A percentile compares a stretch with the other conserved stretches of the same genome.
Conservation (phyloP, 2,113 vertebrate genomes). For the Pogonocichla stellata region DNA sequence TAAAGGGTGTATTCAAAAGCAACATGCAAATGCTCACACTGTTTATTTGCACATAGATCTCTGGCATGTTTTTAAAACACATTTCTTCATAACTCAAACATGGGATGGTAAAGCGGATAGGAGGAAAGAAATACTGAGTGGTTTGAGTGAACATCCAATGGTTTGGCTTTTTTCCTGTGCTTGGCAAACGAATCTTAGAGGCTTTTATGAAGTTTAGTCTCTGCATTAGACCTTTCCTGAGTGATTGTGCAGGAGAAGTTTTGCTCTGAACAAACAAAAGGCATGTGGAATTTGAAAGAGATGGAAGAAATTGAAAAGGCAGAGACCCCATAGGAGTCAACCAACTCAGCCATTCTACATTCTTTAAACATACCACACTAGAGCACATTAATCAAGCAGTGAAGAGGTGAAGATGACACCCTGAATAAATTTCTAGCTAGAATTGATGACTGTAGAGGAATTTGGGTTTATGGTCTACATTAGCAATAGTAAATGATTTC, state of each 20-base stretch:
- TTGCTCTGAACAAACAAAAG: constrained; percentile 10
- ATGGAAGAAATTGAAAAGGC: background rate
- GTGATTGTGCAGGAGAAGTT: background rate
- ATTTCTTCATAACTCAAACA: background rate
- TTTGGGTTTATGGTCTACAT: constrained; percentile 49
- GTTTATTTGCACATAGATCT: background rate
- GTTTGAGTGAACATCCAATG: background rate
- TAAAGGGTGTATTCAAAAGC: background rate
- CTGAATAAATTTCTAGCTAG: constrained; percentile 56
- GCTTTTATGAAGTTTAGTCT: background rate
- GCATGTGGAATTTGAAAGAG: background rate
- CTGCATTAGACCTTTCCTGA: background rate
- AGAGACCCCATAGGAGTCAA: background rate
- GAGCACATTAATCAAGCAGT: constrained; percentile 46
- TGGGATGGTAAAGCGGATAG: background rate
- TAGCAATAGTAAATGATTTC: constrained; percentile 50
- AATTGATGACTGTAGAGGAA: constrained; percentile 49
- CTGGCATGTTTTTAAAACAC: background rate
- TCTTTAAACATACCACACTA: constrained; percentile 2
- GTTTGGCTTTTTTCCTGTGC: background rate
- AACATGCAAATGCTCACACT: background rate
- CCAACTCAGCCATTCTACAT: background rate
- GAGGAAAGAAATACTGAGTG: background rate
- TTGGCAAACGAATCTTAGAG: background rate
- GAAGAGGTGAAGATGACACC: constrained; percentile 50